phyloP scores from a whole-genome alignment of 2,113 vertebrate genomes.

The Aphyosemion australe region DNA sequence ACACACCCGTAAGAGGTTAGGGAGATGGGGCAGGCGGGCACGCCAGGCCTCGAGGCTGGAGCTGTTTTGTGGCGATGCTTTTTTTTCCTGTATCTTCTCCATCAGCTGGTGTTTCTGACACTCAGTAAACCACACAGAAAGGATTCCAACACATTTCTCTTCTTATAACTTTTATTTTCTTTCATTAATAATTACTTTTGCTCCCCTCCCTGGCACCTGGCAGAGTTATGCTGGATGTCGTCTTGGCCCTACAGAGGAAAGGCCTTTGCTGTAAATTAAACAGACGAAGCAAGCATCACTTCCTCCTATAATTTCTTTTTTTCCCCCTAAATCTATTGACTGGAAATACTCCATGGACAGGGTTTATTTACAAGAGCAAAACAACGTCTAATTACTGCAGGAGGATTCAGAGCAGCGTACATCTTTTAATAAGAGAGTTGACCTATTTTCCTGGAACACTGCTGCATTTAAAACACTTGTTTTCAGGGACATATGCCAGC shows the following conservation, averaged over 20 bases:
- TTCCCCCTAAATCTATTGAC: slow-evolving; percentile 20
- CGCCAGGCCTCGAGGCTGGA: slow-evolving; percentile 59
- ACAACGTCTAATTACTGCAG: slow-evolving; percentile 61
- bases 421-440: slow-evolving; percentile 52
- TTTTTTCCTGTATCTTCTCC: slow-evolving; percentile 49
- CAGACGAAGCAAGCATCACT: slow-evolving; percentile 15
- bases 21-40: slow-evolving; percentile 64
- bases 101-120: slow-evolving; percentile 64
- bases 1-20: slow-evolving; percentile 55
- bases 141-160: slow-evolving; percentile 26
- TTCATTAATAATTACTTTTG: neutral
- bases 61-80: slow-evolving; percentile 67
- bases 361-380: slow-evolving; percentile 33
- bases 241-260: slow-evolving; percentile 15
- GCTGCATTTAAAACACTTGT: slow-evolving; percentile 50
- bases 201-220: neutral
- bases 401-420: slow-evolving; percentile 35
- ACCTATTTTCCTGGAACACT: slow-evolving; percentile 64
- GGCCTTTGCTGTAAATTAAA: slow-evolving; percentile 32
- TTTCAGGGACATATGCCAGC: slow-evolving; percentile 63
- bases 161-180: slow-evolving; percentile 30
- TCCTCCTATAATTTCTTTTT: neutral
- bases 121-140: slow-evolving; percentile 42
- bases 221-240: slow-evolving; percentile 22
- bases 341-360: slow-evolving; percentile 28